Evolutionary conservation across 1,140 invertebrate genomes (phyloP).

Genomic region (Drosophila aff.): DNA sequence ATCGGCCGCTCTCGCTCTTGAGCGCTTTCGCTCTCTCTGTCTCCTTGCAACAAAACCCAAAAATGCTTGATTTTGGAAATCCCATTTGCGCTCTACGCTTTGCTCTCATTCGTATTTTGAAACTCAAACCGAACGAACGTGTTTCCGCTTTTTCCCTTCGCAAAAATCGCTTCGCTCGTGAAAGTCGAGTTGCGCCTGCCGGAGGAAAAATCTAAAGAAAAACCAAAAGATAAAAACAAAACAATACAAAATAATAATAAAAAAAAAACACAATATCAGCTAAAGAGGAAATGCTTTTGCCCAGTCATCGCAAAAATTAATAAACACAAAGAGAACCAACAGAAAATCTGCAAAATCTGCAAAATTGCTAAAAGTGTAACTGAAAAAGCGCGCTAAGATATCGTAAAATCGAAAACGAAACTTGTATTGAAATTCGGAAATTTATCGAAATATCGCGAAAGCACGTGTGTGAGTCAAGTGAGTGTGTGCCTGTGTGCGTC

Average conservation of each 20-base stretch:
- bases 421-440: background rate
- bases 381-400: constrained; percentile 24
- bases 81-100: constrained; percentile 3
- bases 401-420: background rate
- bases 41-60: background rate
- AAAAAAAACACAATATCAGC: constrained; percentile 14
- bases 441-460: constrained; percentile 27
- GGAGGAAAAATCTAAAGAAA: constrained; percentile 13
- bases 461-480: constrained; percentile 25
- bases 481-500: constrained; percentile 19
- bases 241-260: background rate
- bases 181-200: constrained; percentile 20
- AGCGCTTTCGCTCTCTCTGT: background rate
- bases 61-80: constrained; percentile 7
- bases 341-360: constrained; percentile 3
- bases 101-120: constrained; percentile 8
- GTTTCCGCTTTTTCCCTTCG: constrained; percentile 8
- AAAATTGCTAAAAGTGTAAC: constrained; percentile 17
- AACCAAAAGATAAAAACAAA: background rate
- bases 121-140: constrained; percentile 7
- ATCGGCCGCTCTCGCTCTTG: background rate
- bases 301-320: constrained; percentile 20
- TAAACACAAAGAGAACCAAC: constrained; percentile 5
- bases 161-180: constrained; percentile 11
- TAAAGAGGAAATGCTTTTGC: constrained; percentile 13